A percentile compares a stretch with the other conserved stretches of the same genome.
These are phyloP conservation scores for Buceros bicornis DNA, from an alignment of 2,797 vertebrate genomes.

Conservation along the genomic window DNA sequence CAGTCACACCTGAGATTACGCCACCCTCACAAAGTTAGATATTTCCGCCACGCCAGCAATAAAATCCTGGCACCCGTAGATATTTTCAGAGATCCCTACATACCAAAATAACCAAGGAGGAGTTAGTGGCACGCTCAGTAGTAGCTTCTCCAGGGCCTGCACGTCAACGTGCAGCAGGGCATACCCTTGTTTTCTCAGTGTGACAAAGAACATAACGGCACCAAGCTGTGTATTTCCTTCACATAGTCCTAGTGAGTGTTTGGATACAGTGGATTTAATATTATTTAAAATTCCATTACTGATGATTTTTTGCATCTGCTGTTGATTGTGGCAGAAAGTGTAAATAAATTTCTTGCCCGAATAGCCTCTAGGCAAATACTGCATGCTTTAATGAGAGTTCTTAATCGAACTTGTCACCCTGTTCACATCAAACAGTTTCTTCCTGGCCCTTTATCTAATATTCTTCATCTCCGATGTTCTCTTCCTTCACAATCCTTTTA, in stretches of 20 bases:
- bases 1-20: not conserved
- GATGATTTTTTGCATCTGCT: slow-evolving; percentile 45
- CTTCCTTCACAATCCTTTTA: slow-evolving; percentile 54
- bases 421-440: slow-evolving; percentile 72
- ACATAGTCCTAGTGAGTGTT: not conserved
- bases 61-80: not conserved
- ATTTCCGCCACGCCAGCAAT: not conserved
- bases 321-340: slow-evolving; percentile 56
- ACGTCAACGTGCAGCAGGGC: not conserved
- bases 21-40: not conserved
- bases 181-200: not conserved
- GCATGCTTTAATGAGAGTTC: slow-evolving; percentile 62
- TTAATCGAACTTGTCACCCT: slow-evolving; percentile 64
- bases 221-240: not conserved
- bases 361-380: slow-evolving; percentile 55
- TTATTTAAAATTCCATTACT: slow-evolving; percentile 21
- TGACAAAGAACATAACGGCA: not conserved
- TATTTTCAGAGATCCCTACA: not conserved
- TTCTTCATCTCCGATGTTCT: slow-evolving; percentile 58
- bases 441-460: slow-evolving; percentile 59
- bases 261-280: not conserved
- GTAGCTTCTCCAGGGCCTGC: not conserved
- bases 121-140: not conserved
- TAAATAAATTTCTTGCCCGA: slow-evolving; percentile 53
- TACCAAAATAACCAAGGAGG: not conserved